Conservation (phyloP, 2,797 vertebrate genomes). For the Sus cebifrons region DNA sequence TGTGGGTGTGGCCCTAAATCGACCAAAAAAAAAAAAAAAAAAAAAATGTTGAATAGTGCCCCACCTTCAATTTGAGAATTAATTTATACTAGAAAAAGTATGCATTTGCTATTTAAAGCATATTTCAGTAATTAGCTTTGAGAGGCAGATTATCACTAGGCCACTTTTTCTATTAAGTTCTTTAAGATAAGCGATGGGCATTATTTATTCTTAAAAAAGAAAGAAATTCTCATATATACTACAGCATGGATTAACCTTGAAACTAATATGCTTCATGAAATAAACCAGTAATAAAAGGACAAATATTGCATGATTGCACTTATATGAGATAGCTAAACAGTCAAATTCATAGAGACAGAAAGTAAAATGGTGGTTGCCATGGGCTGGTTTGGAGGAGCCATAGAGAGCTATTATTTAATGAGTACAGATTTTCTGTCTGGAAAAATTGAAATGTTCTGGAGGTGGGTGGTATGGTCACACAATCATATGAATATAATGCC, state of each 20-base stretch:
- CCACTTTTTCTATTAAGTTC: not conserved
- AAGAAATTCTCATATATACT: not conserved
- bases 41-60: not conserved
- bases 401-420: not conserved
- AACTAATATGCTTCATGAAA: not conserved
- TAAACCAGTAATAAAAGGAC: not conserved
- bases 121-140: not conserved
- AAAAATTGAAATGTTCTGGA: not conserved
- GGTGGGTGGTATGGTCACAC: not conserved
- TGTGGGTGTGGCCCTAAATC: no score
- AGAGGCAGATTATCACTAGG: not conserved
- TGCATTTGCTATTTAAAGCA: not conserved
- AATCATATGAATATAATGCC: not conserved
- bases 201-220: not conserved
- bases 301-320: not conserved
- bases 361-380: not conserved
- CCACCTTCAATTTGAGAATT: not conserved
- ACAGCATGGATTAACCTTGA: not conserved
- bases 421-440: not conserved
- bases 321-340: not conserved
- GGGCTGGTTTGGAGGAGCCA: not conserved
- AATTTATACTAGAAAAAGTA: not conserved
- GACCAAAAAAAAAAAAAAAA: not conserved
- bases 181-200: not conserved
- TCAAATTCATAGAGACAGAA: not conserved